Evolutionary conservation across 1,140 invertebrate species (phyloP).

Genomic region (Harlomillsia oculata): DNA sequence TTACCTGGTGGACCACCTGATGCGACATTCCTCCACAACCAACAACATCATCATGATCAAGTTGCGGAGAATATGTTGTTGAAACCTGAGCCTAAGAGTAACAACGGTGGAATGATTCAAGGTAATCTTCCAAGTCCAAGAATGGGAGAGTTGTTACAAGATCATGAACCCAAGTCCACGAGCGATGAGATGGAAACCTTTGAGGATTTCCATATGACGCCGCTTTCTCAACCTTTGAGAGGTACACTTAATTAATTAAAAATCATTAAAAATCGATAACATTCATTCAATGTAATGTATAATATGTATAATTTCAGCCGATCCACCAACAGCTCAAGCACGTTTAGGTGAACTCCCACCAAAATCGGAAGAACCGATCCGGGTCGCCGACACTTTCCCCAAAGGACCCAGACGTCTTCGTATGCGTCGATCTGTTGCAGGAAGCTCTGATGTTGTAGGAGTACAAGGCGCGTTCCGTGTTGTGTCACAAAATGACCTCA

Average conservation of each 20-base stretch:
- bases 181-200: background rate
- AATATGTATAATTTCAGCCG: conserved; percentile 1
- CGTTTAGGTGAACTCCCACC: conserved; percentile 43
- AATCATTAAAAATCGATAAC: background rate
- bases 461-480: conserved; percentile 79
- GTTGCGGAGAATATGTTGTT: conserved; percentile 10
- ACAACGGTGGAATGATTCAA: background rate
- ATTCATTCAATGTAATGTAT: background rate
- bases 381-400: conserved; percentile 55
- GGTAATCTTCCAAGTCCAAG: conserved; percentile 7
- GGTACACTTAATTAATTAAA: conserved; percentile 1
- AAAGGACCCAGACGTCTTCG: conserved; percentile 65
- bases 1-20: conserved; percentile 5
- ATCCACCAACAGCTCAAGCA: conserved; percentile 40
- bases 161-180: background rate
- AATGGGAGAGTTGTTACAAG: conserved; percentile 1
- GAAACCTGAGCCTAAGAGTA: conserved; percentile 18
- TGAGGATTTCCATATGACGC: background rate
- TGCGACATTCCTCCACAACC: conserved; percentile 1
- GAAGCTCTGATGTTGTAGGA: conserved; percentile 62
- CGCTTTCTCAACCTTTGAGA: conserved; percentile 5
- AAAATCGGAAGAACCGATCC: conserved; percentile 38
- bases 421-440: conserved; percentile 51
- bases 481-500: conserved; percentile 81
- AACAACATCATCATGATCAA: conserved; percentile 7